phyloP scores from a whole-genome alignment of 2,888 invertebrate genomes.

The Muschampia plurimacula region DNA sequence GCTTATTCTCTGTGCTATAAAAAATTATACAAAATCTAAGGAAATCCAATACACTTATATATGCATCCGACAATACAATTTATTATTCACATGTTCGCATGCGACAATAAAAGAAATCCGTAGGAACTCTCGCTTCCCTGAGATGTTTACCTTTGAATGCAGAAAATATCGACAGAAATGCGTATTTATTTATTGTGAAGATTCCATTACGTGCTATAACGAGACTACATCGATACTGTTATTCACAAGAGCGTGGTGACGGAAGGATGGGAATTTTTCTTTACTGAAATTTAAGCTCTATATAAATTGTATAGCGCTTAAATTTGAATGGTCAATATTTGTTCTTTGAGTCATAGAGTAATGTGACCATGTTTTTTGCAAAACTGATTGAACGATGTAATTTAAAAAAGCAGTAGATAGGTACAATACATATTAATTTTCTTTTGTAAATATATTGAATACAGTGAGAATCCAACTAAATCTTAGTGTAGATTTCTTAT shows the following conservation, averaged over 20 bases:
- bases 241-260: slow-evolving; percentile 28
- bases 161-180: slow-evolving; percentile 19
- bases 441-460: too few relatives aligned
- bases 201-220: slow-evolving; percentile 36
- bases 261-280: not conserved
- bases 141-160: slow-evolving; percentile 21
- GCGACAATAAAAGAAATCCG: not conserved
- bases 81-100: slow-evolving; percentile 7
- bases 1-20: too few relatives aligned
- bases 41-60: not conserved
- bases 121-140: not conserved
- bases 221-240: slow-evolving; percentile 39
- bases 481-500: too few relatives aligned
- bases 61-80: not conserved
- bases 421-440: too few relatives aligned
- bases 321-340: not conserved
- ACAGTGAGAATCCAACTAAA: too few relatives aligned
- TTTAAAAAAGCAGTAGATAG: too few relatives aligned
- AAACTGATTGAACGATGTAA: not conserved
- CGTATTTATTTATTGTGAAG: slow-evolving; percentile 38
- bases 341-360: slow-evolving; percentile 26
- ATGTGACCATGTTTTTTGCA: not conserved
- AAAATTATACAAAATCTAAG: not conserved
- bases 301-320: not conserved
- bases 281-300: slow-evolving; percentile 3